Base-by-base conservation (phyloP, 2,797 vertebrate species). In the Pteronotus mesoamericanus region DNA sequence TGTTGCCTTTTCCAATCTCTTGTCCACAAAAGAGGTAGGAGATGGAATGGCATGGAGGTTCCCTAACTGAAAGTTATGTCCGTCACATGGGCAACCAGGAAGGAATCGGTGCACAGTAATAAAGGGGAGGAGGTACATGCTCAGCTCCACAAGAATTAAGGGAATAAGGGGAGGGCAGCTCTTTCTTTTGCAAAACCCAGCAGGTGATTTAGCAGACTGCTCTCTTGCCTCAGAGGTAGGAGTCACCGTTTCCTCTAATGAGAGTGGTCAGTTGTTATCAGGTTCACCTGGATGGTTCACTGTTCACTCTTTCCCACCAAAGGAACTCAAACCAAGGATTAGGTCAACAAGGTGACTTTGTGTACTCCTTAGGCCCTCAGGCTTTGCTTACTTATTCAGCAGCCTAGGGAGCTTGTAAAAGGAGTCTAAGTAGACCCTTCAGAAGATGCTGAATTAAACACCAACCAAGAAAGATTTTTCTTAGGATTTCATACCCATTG, bases 101-200 rank as follows among this genome's bases (percentile, higher is more conserved):
- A n/a, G 12, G 1, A 89, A 6, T 77, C 22, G 46, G 16, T 39
- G 24, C 1, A 16, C 6, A 77, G 15, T 39, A 39, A 51, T 15
- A 22, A 48, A 53, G 10, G n/a, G 0, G 14, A 55, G 14, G 6
- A 9, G 0, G 24, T 19, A 1, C 0, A 6, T 46, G 1, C 12
- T 84, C 11, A 75, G 9, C 9, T 42, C 21, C 12, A 9, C 1
- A 71, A 6, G 32, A 55, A 9, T 3, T 4, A 6, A 44, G 22
- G 4, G 9, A 16, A 9, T 57, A 2, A n/a, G 14, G 26, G 9
- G 15, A 55, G 6, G 2, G 3, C 3, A 46, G 8, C 7, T 80
- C 16, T 93, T 55, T 48, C 34, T 18, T 79, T 24, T 71, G 26
- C 26, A 59, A n/a, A 14, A 1, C 21, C 24, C 1, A 57, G 10